Percentiles rank a stretch among this genome's conserved stretches.
Conservation (phyloP, 2,797 vertebrate species). For the Sebastes taczanowskii region DNA sequence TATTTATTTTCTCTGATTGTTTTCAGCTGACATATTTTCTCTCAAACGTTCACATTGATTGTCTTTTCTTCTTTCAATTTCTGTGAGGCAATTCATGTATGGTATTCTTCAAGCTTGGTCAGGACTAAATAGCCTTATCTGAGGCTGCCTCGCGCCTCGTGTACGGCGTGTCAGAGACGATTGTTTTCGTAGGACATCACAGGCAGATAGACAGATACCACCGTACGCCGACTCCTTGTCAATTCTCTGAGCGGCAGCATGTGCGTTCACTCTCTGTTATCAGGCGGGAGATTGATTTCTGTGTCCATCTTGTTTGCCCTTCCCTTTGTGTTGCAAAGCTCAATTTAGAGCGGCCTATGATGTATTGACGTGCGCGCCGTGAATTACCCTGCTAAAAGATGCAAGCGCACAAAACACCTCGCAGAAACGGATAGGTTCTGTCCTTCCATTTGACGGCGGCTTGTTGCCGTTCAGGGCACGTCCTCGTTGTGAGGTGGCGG, state of each 20-base stretch:
- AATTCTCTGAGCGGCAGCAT: slow-evolving; percentile 52
- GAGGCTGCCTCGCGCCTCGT: slow-evolving; percentile 25
- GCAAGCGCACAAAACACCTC: slow-evolving; percentile 67
- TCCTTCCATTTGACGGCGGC: slow-evolving; percentile 51
- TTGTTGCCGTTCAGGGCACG: slow-evolving; percentile 74
- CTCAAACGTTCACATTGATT: slow-evolving; percentile 23
- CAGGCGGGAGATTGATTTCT: slow-evolving; percentile 79
- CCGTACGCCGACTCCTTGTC: slow-evolving; percentile 57
- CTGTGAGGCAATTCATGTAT: slow-evolving; percentile 25
- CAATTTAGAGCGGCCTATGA: slow-evolving; percentile 75
- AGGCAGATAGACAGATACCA: slow-evolving; percentile 67
- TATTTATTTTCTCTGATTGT: slow-evolving; percentile 15
- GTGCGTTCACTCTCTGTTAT: slow-evolving; percentile 61
- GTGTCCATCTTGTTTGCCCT: slow-evolving; percentile 77
- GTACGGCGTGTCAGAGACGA: slow-evolving; percentile 62
- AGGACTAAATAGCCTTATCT: slow-evolving; percentile 69
- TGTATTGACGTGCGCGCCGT: slow-evolving; percentile 66
- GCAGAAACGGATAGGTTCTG: slow-evolving; percentile 55
- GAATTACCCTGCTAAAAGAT: slow-evolving; percentile 78
- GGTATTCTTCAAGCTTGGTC: slow-evolving; percentile 40
- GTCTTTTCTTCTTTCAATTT: slow-evolving; percentile 38
- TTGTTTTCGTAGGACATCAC: slow-evolving; percentile 75
- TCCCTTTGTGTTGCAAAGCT: slow-evolving; percentile 78
- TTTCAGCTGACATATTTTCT: slow-evolving; percentile 20
- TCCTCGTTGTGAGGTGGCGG: slow-evolving; percentile 47